Base-by-base conservation (phyloP, 2,888 invertebrate species). In the Metopia argyrocephala region DNA sequence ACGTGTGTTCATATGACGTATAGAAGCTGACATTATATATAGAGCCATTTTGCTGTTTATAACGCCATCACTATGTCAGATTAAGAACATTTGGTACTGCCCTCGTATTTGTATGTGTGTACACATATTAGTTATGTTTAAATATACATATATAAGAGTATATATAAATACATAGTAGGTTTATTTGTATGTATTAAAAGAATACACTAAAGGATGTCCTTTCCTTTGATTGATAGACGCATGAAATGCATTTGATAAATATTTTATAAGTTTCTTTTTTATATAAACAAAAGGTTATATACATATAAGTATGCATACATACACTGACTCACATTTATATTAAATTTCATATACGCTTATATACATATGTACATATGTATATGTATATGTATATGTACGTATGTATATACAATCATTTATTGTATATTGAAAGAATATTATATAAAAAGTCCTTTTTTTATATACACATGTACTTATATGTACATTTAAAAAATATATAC, bases 181-280 rank as follows among this genome's bases (percentile, higher is more conserved):
- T 4, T 38, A 38, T 38, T 38, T 9, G 9, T 38, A 4, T 38
- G 38, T 38, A 15, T 38, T 38, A 12, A 21, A 31, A 21, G 27
- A 38, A 21, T 27, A 6, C 21, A 54, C 38, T 54, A 52, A 62
- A 59, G 54, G 27, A 78, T 81, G 81, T 81, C 81, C 81, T 81
- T 78, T 81, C 74, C 70, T 78, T 74, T 78, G 81, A 81, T 81
- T 81, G 81, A 81, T 81, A 70, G 81, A 81, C 81, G 78, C 81
- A 78, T 70, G 74, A 66, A 76, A 74, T 78, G 74, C 81, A 81
- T 81, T 78, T 78, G 69, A 81, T 81, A 81, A 78, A 81, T 81
- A 81, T 78, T 75, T 81, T 31, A 81, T 78, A 46, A 78, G 70
- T 57, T 76, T 76, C 38, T 38, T 73, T 76, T 52, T 66, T 48